These are phyloP conservation scores for Onychomys torridus DNA, from an alignment of 2,797 vertebrate genomes.

Conservation along the genomic window DNA sequence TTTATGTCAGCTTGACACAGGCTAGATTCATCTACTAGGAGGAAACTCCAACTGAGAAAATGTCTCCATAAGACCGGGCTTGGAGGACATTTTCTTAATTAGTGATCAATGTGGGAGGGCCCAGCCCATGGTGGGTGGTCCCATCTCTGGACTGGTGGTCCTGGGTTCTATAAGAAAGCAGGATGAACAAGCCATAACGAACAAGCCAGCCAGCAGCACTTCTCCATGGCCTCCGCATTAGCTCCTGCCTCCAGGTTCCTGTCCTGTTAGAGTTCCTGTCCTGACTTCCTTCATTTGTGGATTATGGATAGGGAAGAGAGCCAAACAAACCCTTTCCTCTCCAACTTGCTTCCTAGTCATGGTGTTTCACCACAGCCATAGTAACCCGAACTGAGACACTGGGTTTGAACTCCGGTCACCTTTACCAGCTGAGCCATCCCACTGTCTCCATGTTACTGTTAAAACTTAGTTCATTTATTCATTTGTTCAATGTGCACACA, in stretches of 20 bases:
- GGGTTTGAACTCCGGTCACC: not conserved
- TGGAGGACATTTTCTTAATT: not conserved
- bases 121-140: not conserved
- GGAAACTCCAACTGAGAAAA: not conserved
- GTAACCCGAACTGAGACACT: not conserved
- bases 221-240: not conserved
- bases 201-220: not conserved
- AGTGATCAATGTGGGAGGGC: not conserved
- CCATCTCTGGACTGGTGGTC: not conserved
- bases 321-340: not conserved
- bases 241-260: not conserved
- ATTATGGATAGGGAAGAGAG: not conserved
- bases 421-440: not conserved
- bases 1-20: not conserved
- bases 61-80: not conserved
- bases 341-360: not conserved
- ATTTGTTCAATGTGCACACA: not conserved
- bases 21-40: not conserved
- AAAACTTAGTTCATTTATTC: not conserved
- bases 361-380: not conserved
- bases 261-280: not conserved
- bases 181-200: not conserved
- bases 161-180: not conserved
- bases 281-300: not conserved
- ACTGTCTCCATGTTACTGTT: not conserved